phyloP scores from a whole-genome alignment of 1,140 invertebrate genomes.

The Glomeris maerens region DNA sequence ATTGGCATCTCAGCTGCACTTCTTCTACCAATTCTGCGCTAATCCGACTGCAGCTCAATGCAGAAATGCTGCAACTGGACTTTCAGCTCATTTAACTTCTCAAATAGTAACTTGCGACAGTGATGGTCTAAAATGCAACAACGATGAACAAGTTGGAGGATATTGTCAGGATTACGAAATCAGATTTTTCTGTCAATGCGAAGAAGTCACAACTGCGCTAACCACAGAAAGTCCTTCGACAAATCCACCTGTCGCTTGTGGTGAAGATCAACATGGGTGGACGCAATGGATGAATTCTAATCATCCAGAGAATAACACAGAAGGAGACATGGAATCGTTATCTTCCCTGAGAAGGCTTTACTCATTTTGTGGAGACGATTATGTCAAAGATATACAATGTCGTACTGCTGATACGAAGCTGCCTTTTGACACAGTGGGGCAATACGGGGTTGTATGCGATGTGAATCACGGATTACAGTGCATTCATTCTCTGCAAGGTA shows the following conservation, averaged over 20 bases:
- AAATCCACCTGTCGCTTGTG: conserved; percentile 2
- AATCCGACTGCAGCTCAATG: conserved; percentile 16
- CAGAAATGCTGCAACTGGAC: not conserved
- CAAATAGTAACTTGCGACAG: conserved; percentile 25
- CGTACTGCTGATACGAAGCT: conserved; percentile 21
- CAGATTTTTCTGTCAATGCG: conserved; percentile 28
- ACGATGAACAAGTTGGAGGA: conserved; percentile 21
- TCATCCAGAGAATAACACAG: conserved; percentile 13
- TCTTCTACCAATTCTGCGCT: conserved; percentile 12
- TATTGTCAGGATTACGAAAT: conserved; percentile 29
- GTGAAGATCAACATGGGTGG: conserved; percentile 19
- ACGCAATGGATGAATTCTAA: conserved; percentile 26
- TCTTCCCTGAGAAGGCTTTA: conserved; percentile 20
- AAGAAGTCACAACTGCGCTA: not conserved
- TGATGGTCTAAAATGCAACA: conserved; percentile 25
- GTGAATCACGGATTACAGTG: conserved; percentile 28
- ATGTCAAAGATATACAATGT: conserved; percentile 28
- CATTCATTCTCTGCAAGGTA: conserved; percentile 24
- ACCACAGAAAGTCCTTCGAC: conserved; percentile 7
- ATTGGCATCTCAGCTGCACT: not conserved
- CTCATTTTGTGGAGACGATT: conserved; percentile 23
- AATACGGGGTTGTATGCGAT: conserved; percentile 27
- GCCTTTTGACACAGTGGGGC: conserved; percentile 19
- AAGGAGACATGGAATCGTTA: conserved; percentile 26
- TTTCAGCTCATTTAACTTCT: conserved; percentile 11